Evolutionary conservation across 2,113 vertebrate species (phyloP).

Genomic region (Rhinichthys klamathensis): DNA sequence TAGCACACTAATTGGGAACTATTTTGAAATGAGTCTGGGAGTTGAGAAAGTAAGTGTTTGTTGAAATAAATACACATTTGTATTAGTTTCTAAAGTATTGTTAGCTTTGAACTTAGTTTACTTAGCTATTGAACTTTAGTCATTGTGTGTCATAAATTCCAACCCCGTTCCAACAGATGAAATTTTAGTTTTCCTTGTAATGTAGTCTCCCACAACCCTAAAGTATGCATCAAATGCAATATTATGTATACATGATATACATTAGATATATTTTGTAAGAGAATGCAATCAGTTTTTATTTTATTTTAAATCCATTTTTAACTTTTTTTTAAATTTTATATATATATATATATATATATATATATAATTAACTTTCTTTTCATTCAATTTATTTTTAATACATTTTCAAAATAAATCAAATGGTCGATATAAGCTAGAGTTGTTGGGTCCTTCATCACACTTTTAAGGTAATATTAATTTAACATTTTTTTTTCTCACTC

Average conservation of each 20-base stretch:
- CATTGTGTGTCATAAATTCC: conserved; percentile 27
- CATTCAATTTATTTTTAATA: too few species aligned
- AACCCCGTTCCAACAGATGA: background rate
- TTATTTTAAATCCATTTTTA: too few species aligned
- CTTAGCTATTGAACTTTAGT: background rate
- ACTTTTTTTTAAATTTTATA: too few species aligned
- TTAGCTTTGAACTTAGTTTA: background rate
- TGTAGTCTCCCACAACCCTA: background rate
- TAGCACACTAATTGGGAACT: conserved; percentile 52
- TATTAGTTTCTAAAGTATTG: background rate
- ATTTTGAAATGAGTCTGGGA: conserved; percentile 17
- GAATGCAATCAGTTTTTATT: too few species aligned
- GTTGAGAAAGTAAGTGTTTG: conserved; percentile 51
- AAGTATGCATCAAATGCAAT: background rate
- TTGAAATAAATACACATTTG: background rate
- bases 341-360: too few species aligned
- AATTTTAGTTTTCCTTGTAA: background rate
- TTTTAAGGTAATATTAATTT: background rate
- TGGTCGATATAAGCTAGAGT: too few species aligned
- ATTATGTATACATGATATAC: background rate
- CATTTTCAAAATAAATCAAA: too few species aligned
- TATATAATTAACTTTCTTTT: too few species aligned
- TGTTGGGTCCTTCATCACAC: too few species aligned
- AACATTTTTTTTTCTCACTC: conserved; percentile 38
- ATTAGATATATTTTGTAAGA: background rate